A percentile compares a stretch with the other conserved stretches of the same genome.
phyloP scores from a whole-genome alignment of 2,888 invertebrate genomes.

The Folsomia manolachei region DNA sequence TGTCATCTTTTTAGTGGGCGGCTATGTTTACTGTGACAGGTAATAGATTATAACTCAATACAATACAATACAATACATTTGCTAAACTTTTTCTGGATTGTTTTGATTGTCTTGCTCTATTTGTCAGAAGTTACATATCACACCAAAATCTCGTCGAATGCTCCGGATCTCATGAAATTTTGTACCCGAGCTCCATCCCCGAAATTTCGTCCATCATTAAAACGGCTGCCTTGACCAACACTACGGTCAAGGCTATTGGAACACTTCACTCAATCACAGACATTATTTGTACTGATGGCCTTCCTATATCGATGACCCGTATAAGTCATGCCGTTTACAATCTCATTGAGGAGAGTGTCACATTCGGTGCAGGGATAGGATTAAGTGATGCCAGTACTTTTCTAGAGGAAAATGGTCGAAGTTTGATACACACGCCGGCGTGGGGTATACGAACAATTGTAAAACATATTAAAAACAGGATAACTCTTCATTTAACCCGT shows the following conservation, averaged over 20 bases:
- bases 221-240: not conserved
- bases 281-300: slow-evolving; percentile 25
- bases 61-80: too few species aligned
- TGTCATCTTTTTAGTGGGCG: too few species aligned
- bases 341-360: slow-evolving; percentile 3
- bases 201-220: not conserved
- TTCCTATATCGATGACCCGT: slow-evolving; percentile 14
- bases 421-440: not conserved
- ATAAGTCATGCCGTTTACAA: not conserved
- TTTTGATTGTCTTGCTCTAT: too few species aligned
- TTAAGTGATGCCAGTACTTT: slow-evolving; percentile 14
- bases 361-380: slow-evolving; percentile 14
- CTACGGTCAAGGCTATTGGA: slow-evolving; percentile 16
- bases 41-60: too few species aligned
- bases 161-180: not conserved
- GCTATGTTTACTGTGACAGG: too few species aligned
- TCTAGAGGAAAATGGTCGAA: slow-evolving; percentile 7
- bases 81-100: too few species aligned
- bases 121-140: too few species aligned
- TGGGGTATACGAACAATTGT: slow-evolving; percentile 27
- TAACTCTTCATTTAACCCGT: too few species aligned
- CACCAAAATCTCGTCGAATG: too few species aligned
- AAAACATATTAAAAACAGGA: too few species aligned
- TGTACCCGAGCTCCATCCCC: not conserved
- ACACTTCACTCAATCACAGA: slow-evolving; percentile 6